Base-by-base conservation (phyloP, 23 tunicate genomes). In the Halocynthia roretzi region DNA sequence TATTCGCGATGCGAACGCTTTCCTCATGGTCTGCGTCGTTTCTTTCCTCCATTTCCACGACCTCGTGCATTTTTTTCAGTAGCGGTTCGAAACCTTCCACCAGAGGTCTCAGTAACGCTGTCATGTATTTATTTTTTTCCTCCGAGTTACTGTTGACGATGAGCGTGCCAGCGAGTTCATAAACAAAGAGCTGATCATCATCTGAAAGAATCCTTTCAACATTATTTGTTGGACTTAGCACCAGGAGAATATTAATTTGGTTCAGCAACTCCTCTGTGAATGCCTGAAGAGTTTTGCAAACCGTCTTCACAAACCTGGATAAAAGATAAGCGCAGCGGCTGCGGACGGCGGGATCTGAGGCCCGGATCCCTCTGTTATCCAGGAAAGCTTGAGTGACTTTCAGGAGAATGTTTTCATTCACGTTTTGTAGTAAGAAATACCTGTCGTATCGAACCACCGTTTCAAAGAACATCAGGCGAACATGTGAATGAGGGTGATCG, bases 281-380 rank as follows among this genome's bases (percentile, higher is more conserved):
- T 9, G 84, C 83, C 62, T 86, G 90, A 17, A 92, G 73, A 6
- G 67, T 77, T 70, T 86, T 92, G 48, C 91, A 91, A 51, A 89
- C 71, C 12, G 91, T 85, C 67, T 85, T 89, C 52, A 90, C 96
- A 75, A 91, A 85, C 22, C 85, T 80, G 53, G 99, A 96, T 54
- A 96, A 86, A 53, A 89, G 74, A 78, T 89, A 89, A 18, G 96
- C 88, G 71, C 93, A 86, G 11, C 99, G 85, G 67, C 92, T 90
- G 9, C 99, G 83, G 31, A 88, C 66, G 62, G 80, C 77, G 51
- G 93, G 88, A 19, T 86, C 78, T 40, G 67, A 10, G 6, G 87
- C 80, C 60, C 77, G 72, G 8, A 94, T 51, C 7, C 96, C 99
- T 10, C 99, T 84, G 49, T 81, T 78, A 76, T 85, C 95, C 12